Percentiles rank a stretch among this genome's conserved stretches.
Conservation (phyloP, 2,797 vertebrate species). For the Paguma larvata region DNA sequence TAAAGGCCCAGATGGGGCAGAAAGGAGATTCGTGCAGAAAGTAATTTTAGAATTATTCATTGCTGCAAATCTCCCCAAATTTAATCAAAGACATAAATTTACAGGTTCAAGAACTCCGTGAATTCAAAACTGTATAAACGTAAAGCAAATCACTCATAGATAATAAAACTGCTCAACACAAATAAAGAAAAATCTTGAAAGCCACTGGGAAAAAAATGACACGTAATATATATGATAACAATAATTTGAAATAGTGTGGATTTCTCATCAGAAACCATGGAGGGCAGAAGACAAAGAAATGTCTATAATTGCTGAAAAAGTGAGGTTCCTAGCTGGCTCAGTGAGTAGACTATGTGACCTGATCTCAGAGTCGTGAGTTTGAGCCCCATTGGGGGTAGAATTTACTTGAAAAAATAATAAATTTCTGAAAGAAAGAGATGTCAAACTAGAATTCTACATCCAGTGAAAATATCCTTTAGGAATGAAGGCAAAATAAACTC, state of each 20-base stretch:
- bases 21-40: neutral
- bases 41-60: neutral
- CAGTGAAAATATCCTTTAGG: conserved; percentile 9
- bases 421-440: neutral
- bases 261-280: conserved; percentile 46
- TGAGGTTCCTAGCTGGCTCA: neutral
- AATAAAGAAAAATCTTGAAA: conserved; percentile 2
- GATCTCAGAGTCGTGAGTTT: neutral
- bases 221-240: neutral
- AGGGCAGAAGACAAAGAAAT: neutral
- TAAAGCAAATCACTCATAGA: neutral
- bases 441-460: neutral
- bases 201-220: neutral
- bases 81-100: neutral
- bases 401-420: neutral
- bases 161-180: neutral
- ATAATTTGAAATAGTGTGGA: conserved; percentile 24
- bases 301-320: neutral
- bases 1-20: neutral
- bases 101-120: neutral
- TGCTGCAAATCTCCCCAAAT: neutral
- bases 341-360: neutral
- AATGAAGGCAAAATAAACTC: conserved; percentile 38
- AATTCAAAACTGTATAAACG: neutral
- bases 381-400: neutral